These are phyloP conservation scores for Heliconius hermathena DNA, from an alignment of 1,140 invertebrate species.

Conservation along the genomic window DNA sequence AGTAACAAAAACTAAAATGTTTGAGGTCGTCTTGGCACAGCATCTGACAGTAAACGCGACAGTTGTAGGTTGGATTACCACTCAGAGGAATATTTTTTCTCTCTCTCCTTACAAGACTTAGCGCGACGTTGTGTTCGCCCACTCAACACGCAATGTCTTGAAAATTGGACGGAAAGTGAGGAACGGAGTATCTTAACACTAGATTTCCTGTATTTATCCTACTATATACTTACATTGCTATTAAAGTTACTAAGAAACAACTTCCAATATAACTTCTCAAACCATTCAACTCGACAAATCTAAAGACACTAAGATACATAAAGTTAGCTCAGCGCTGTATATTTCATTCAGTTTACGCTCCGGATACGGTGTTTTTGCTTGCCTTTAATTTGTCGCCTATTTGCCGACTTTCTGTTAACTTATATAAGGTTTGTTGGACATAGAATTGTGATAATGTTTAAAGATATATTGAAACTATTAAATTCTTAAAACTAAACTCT, in stretches of 20 bases:
- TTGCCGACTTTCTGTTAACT: slow-evolving; percentile 30
- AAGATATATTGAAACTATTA: not conserved
- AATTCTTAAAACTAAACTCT: too few species aligned
- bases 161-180: too few species aligned
- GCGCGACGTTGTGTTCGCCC: too few species aligned
- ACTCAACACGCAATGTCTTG: too few species aligned
- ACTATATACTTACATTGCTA: too few species aligned
- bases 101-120: not conserved
- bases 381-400: slow-evolving; percentile 31
- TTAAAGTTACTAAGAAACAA: not conserved
- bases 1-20: too few species aligned
- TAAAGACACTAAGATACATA: slow-evolving; percentile 11
- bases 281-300: not conserved
- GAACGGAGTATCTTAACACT: too few species aligned
- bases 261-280: not conserved
- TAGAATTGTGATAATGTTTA: not conserved
- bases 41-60: too few species aligned
- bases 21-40: too few species aligned
- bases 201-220: too few species aligned
- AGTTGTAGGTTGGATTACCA: too few species aligned
- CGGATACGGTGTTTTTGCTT: slow-evolving; percentile 27
- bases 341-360: slow-evolving; percentile 25
- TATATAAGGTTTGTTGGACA: slow-evolving; percentile 10
- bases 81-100: not conserved
- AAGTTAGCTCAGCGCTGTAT: slow-evolving; percentile 7